Conservation (phyloP, 53 echinoderm and acorn worm genomes). For the Glandiceps talaboti region DNA sequence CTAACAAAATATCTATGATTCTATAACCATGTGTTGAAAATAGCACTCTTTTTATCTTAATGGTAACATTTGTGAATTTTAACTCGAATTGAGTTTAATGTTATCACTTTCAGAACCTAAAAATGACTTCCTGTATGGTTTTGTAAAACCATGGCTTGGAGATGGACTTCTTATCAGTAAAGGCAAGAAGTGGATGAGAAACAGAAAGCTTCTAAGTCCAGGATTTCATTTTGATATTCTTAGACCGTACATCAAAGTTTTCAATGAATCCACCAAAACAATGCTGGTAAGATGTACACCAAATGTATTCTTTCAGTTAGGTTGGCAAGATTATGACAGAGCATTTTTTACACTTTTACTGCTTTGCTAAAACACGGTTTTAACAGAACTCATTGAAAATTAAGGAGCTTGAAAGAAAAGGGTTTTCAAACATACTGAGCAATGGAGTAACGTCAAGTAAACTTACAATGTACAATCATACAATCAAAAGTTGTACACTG, state of each 20-base stretch:
- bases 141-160: conserved; percentile 33
- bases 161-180: conserved; percentile 27
- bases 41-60: no score
- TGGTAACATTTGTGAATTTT: no score
- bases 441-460: no score
- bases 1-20: no score
- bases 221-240: conserved; percentile 41
- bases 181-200: conserved; percentile 39
- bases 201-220: conserved; percentile 26
- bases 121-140: conserved; percentile 24
- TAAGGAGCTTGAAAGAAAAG: neutral
- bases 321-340: no score
- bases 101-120: conserved; percentile 21
- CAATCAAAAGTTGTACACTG: no score
- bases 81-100: no score
- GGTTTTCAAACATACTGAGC: no score
- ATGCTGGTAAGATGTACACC: conserved; percentile 38
- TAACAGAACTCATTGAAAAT: neutral
- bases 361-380: neutral
- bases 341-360: no score
- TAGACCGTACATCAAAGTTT: conserved; percentile 24
- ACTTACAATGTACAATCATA: no score
- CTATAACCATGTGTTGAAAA: no score
- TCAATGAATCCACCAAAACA: conserved; percentile 25
- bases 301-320: no score